These are phyloP conservation scores for Bombus impatiens DNA, from an alignment of 1,140 invertebrate genomes.

Conservation along the genomic window DNA sequence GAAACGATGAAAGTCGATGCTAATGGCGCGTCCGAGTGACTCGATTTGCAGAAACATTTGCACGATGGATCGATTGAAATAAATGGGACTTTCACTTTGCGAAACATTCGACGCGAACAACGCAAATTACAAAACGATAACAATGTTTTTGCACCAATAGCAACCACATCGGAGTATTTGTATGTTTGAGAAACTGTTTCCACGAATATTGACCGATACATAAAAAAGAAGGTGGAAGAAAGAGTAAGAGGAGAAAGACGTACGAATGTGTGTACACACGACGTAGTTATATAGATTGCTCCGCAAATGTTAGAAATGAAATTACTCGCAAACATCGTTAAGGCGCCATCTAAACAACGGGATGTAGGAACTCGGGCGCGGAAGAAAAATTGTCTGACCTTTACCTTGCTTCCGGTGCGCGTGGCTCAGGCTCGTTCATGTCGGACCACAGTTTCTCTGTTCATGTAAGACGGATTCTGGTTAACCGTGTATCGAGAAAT, in stretches of 20 bases:
- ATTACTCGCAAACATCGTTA: background rate
- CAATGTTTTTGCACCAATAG: background rate
- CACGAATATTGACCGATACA: background rate
- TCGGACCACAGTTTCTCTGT: constrained; percentile 35
- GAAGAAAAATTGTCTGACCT: constrained; percentile 29
- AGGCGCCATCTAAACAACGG: background rate
- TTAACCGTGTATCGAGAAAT: constrained; percentile 45
- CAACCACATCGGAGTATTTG: background rate
- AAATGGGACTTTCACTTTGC: constrained; percentile 26
- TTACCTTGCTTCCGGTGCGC: constrained; percentile 17
- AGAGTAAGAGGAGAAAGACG: background rate
- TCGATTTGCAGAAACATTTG: constrained; percentile 11
- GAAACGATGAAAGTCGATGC: background rate
- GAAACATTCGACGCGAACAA: constrained; percentile 15
- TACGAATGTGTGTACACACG: background rate
- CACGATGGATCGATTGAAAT: constrained; percentile 6
- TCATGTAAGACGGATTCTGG: constrained; percentile 21
- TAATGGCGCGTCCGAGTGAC: background rate
- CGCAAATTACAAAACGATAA: constrained; percentile 8
- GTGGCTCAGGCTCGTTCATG: background rate
- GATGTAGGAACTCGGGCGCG: background rate
- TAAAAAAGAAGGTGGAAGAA: background rate
- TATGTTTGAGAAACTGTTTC: background rate
- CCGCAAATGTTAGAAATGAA: background rate
- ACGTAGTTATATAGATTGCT: background rate